A percentile compares a stretch with the other conserved stretches of the same genome.
Conservation (phyloP, 1,140 invertebrate species). For the Drosophila chauvacae region DNA sequence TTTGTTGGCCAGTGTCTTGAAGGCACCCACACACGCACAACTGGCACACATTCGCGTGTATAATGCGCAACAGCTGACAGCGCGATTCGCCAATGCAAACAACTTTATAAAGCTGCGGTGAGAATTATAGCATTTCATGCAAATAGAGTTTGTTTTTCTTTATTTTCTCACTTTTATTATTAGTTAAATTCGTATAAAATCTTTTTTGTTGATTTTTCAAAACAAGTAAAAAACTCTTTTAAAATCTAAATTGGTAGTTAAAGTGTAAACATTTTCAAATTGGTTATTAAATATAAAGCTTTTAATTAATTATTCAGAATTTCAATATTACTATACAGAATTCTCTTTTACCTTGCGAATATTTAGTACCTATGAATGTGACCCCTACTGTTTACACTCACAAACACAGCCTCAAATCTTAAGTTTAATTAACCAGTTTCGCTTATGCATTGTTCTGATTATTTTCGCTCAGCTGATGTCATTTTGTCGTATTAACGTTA, state of each 20-base stretch:
- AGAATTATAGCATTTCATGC: not conserved
- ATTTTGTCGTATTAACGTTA: conserved; percentile 25
- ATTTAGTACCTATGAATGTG: not conserved
- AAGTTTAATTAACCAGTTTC: conserved; percentile 64
- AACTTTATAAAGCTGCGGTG: conserved; percentile 12
- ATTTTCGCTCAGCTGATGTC: conserved; percentile 79
- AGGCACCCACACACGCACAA: conserved; percentile 24
- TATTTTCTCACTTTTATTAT: too few species aligned
- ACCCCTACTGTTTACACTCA: not conserved
- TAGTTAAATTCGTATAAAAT: too few species aligned
- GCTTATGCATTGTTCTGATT: conserved; percentile 28
- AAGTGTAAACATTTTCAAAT: too few species aligned
- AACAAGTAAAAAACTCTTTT: too few species aligned
- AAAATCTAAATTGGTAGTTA: too few species aligned
- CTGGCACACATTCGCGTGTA: conserved; percentile 16
- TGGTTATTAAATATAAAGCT: too few species aligned
- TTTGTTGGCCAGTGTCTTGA: conserved; percentile 38
- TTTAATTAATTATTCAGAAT: too few species aligned
- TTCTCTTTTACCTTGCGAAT: too few species aligned
- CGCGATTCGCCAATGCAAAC: conserved; percentile 9
- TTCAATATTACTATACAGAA: too few species aligned
- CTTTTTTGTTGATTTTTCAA: too few species aligned
- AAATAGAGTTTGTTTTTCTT: not conserved
- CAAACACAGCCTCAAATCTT: conserved; percentile 3
- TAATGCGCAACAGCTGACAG: conserved; percentile 76